A percentile compares a stretch with the other conserved stretches of the same genome.
Conservation (phyloP, 2,888 invertebrate genomes). For the Polietes domitor region DNA sequence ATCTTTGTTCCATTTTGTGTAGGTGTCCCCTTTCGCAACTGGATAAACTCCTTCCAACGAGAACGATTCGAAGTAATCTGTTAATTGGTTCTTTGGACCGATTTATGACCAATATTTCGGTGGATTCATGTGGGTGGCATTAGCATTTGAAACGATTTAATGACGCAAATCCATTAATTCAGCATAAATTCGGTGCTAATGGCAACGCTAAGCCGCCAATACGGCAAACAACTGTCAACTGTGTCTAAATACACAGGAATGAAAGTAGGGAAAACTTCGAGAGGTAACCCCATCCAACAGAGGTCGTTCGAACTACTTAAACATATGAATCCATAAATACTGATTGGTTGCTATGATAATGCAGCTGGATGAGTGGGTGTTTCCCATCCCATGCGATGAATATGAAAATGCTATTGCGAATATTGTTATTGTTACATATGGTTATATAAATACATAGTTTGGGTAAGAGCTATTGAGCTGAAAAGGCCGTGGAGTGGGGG, state of each 20-base stretch:
- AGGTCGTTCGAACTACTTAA: neutral
- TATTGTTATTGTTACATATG: conserved; percentile 48
- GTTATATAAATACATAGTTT: conserved; percentile 39
- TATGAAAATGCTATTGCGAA: too few species aligned
- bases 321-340: neutral
- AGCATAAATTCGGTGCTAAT: conserved; percentile 10
- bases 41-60: too few species aligned
- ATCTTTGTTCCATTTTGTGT: too few species aligned
- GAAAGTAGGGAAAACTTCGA: neutral
- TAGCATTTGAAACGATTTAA: neutral
- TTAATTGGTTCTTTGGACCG: neutral
- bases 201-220: neutral
- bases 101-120: neutral
- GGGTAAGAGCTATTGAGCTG: neutral
- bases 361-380: neutral
- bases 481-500: neutral
- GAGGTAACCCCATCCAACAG: neutral
- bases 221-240: conserved; percentile 25
- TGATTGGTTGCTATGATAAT: neutral
- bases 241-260: conserved; percentile 11
- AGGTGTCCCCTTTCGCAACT: too few species aligned
- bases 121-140: neutral
- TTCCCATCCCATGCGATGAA: neutral
- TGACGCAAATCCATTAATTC: conserved; percentile 26
- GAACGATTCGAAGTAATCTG: too few species aligned